Conservation (phyloP, 2,797 vertebrate species). For the Brachymystax lenok region DNA sequence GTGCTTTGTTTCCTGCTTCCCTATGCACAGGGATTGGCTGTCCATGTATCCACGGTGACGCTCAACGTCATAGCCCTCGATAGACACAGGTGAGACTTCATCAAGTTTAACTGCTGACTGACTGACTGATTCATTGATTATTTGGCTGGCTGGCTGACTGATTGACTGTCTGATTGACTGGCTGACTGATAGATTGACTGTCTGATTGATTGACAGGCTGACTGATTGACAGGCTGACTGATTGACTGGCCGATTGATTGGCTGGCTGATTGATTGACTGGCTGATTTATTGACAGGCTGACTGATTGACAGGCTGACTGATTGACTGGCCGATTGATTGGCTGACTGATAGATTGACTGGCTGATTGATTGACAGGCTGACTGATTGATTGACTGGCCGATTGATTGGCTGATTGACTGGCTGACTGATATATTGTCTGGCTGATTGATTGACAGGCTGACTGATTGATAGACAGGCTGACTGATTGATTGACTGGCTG, state of each 20-base stretch:
- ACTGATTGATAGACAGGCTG: not conserved
- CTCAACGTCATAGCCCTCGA: constrained; percentile 93
- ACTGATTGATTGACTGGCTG: too few species aligned
- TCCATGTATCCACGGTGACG: constrained; percentile 92
- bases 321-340: too few species aligned
- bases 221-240: constrained; percentile 31
- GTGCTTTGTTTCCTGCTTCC: constrained; percentile 90
- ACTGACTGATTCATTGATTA: not conserved
- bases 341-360: too few species aligned
- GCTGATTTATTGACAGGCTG: not conserved
- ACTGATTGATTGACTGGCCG: not conserved
- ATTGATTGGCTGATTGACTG: not conserved
- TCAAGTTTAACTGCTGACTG: not conserved
- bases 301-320: not conserved
- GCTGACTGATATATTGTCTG: not conserved
- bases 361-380: not conserved
- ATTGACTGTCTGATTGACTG: not conserved
- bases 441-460: accelerated
- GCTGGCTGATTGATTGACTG: not conserved
- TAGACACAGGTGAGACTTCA: constrained; percentile 71
- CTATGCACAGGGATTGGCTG: constrained; percentile 90
- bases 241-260: constrained; percentile 37
- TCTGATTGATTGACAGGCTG: too few species aligned
- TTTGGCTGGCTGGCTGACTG: not conserved
- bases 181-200: not conserved